Evolutionary conservation across 1,140 invertebrate genomes (phyloP).

Genomic region (Sitobion miscanthi): DNA sequence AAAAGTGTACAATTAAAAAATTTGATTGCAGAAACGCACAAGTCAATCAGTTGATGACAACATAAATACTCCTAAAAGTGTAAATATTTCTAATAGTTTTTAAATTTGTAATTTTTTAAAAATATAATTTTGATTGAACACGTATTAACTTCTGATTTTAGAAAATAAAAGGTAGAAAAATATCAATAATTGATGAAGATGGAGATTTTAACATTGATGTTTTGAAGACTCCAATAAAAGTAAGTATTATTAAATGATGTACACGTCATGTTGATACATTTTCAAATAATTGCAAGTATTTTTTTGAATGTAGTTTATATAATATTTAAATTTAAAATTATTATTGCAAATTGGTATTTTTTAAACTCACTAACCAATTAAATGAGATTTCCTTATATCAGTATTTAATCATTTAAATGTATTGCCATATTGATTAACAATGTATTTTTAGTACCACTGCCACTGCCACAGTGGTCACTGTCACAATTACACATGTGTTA

Average conservation of each 20-base stretch:
- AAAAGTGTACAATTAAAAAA: too few species aligned
- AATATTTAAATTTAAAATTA: too few species aligned
- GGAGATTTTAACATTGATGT: neutral
- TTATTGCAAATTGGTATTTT: too few species aligned
- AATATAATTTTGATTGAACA: neutral
- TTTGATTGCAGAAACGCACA: neutral
- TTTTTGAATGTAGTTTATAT: too few species aligned
- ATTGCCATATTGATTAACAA: too few species aligned
- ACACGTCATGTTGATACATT: neutral
- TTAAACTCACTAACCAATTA: too few species aligned
- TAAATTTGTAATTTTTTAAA: neutral
- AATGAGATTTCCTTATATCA: too few species aligned
- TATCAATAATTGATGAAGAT: neutral
- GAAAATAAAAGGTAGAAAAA: slow-evolving; percentile 6
- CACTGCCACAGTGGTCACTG: too few species aligned
- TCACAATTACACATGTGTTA: too few species aligned
- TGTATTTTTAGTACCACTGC: too few species aligned
- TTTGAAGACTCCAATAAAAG: slow-evolving; percentile 33
- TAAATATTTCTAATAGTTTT: neutral
- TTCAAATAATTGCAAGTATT: neutral
- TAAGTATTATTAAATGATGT: neutral
- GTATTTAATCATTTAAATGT: too few species aligned
- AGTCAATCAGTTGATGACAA: neutral
- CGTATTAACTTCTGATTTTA: neutral
- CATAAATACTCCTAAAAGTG: neutral